Evolutionary conservation across 1,140 invertebrate species (phyloP), one percentile per base, ranked within the genome.

Genomic region (Asbolus verrucosus): DNA sequence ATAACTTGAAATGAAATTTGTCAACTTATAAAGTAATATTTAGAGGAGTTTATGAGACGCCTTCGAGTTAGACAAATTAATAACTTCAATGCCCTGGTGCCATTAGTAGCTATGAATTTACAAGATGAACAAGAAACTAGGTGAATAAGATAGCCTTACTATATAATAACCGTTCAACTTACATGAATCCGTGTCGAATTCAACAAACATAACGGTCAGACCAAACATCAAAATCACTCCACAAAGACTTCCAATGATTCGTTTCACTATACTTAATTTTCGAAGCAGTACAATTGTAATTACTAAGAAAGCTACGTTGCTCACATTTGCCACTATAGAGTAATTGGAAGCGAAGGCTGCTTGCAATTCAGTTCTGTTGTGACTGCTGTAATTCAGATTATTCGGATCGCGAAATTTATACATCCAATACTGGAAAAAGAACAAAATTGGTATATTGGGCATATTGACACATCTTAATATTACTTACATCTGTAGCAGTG

Each of bases 391-490:
- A 62, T 36, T 36, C 4, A 6, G 8, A 1, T 18, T 36, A 11
- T 5, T 36, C n/a, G 11, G 11, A 36, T 36, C 9, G 36, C 72
- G 38, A 38, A 75, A 71, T 67, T 73, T 75, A 31, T 59, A 73
- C 68, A 73, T 67, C 73, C 73, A 75, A 31, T 73, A 75, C 73
- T 75, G 19, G n/a, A 27, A 72, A 74, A 16, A 19, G 18, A 6
- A 68, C 33, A n/a, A n/a, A n/a, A n/a, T n/a, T n/a, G n/a, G n/a
- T n/a, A n/a, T n/a, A n/a, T n/a, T n/a, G n/a, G n/a, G n/a, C n/a
- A n/a, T n/a, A n/a, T n/a, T n/a, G n/a, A n/a, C n/a, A n/a, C n/a
- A n/a, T n/a, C n/a, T n/a, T 24, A 61, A 8, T 39, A 43, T n/a
- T 50, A 71, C 72, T 73, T 70, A 75, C 74, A 11, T 68, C 50